Conservation (phyloP, 2,113 vertebrate genomes). For the Panthera leo region DNA sequence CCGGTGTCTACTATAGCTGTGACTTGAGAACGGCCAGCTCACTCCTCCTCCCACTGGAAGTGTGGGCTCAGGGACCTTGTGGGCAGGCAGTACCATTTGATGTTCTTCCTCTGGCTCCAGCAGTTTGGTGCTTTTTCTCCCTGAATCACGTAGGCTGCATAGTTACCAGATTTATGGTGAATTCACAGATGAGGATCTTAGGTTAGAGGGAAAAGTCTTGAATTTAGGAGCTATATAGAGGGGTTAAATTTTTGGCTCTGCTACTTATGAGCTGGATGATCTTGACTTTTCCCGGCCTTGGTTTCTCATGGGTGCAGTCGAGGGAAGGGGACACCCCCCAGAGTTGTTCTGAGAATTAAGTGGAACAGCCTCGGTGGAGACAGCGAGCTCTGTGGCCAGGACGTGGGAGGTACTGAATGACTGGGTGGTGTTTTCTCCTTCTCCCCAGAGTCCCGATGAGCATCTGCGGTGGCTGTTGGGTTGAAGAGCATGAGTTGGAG, state of each 20-base stretch:
- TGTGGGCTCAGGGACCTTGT: too few species aligned
- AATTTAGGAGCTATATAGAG: not conserved
- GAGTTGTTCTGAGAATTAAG: not conserved
- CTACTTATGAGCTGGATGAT: not conserved
- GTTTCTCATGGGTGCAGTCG: not conserved
- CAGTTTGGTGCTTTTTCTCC: not conserved
- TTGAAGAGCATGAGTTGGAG: not conserved
- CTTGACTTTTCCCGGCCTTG: not conserved
- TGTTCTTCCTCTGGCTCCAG: not conserved
- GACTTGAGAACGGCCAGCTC: not conserved
- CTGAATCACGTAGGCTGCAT: not conserved
- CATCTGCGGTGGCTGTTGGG: not conserved
- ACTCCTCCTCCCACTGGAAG: not conserved
- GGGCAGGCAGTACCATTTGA: too few species aligned
- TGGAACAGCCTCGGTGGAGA: not conserved
- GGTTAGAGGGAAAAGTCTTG: not conserved
- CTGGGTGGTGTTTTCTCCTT: not conserved
- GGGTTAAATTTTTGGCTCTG: not conserved
- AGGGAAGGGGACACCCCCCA: not conserved
- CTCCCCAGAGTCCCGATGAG: accelerated
- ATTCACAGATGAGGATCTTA: not conserved
- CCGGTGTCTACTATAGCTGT: not conserved
- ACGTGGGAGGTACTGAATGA: accelerated
- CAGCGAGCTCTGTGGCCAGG: accelerated
- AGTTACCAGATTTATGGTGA: not conserved